These are phyloP conservation scores for Coleophora flavipennella DNA, from an alignment of 2,888 invertebrate genomes.

Conservation along the genomic window DNA sequence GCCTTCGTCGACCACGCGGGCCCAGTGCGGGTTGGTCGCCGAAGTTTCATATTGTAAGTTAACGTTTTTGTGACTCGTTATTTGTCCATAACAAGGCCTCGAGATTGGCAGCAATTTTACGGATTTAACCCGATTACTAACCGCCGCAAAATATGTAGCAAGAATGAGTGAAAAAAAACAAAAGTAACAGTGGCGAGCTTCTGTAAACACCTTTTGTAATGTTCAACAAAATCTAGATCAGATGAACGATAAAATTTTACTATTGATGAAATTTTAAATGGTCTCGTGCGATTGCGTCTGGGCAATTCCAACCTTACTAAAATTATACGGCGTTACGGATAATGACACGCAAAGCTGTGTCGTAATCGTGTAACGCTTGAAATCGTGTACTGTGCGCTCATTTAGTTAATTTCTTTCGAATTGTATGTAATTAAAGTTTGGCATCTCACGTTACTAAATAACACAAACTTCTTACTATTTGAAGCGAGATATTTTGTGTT, in stretches of 20 bases:
- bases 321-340: conserved; percentile 1
- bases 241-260: background rate
- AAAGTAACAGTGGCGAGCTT: too few relatives aligned
- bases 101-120: too few relatives aligned
- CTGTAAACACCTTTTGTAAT: too few relatives aligned
- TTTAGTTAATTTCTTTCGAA: background rate
- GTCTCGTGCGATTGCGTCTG: conserved; percentile 4
- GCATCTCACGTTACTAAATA: background rate
- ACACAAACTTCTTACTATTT: background rate
- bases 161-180: too few relatives aligned
- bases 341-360: conserved; percentile 11
- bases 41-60: too few relatives aligned
- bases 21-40: too few relatives aligned
- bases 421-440: background rate
- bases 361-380: conserved; percentile 7
- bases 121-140: too few relatives aligned
- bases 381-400: conserved; percentile 2
- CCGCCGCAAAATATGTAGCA: too few relatives aligned
- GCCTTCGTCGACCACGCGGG: too few relatives aligned
- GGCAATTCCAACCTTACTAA: background rate
- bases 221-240: background rate
- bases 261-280: conserved; percentile 7
- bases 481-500: too few relatives aligned
- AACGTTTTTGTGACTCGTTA: too few relatives aligned
- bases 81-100: too few relatives aligned